Evolutionary conservation across 2,797 vertebrate species (phyloP), one percentile per base, ranked within the genome.

Genomic region (Adelosebastes latens): DNA sequence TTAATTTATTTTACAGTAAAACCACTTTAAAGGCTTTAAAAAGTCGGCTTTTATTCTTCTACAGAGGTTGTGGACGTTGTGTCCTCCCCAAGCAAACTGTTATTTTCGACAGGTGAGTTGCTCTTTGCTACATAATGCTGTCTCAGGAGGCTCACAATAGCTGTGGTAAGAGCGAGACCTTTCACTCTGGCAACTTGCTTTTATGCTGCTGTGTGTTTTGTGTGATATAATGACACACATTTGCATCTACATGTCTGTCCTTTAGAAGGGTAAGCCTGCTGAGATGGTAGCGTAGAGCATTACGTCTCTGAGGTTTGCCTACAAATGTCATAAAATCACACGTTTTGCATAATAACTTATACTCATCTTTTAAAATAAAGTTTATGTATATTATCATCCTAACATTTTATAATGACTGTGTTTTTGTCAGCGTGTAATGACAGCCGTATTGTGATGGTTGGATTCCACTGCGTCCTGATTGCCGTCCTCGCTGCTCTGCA

Each of bases 381-480:
- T 31, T 22, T 18, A 22, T 34, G 24, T 53, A 14, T 49, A 8
- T 59, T 49, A 8, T 59, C 56, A 8, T 32, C 10, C 8, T 52
- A 60, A 52, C 56, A 9, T 75, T 72, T 60, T 42, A 11, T 61
- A 52, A 72, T 64, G 70, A 49, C 11, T 13, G 59, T 77, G 72
- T 62, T 66, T 81, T 60, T 5, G 11, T 42, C 42, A 1, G n/a
- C 6, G 32, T 52, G 24, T 64, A 72, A 39, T 42, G 24, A 63
- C 24, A 5, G 5, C 20, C 69, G 42, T 42, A 27, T 52, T 75
- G 32, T 75, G 75, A 76, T 65, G 66, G 42, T 72, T 71, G 49
- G 66, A 63, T 68, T 79, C 58, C 64, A 22, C 53, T 63, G 56
- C n/a, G 1, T 70, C 61, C 68, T 71, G 58, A 71, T 56, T 82